Evolutionary conservation across 2,113 vertebrate species (phyloP), one percentile per base, ranked within the genome.

Genomic region (Oenanthe melanoleuca): DNA sequence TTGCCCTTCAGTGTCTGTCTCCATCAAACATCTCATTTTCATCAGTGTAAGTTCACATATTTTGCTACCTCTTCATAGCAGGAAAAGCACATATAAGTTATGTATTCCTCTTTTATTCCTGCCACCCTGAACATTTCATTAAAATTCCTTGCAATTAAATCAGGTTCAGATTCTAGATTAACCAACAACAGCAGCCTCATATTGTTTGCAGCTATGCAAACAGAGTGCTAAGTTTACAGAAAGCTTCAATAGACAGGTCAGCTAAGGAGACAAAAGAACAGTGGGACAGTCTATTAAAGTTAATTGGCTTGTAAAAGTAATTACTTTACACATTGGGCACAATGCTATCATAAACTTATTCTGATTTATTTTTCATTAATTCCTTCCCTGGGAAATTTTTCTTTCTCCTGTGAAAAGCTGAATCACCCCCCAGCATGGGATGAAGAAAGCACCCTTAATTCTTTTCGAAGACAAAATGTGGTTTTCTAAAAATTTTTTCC

Each of bases 241-340:
- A 80, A 92, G 42, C 74, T 80, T 97, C 75, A 83, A 61, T 7
- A 92, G 71, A 60, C 63, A 93, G 85, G 82, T 90, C 93, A 95
- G 63, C n/a, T 88, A 94, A 86, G 63, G 82, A 88, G 82, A 80
- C 37, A 86, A 72, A 23, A 55, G 42, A 96, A 88, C 83, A 61
- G 37, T 38, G 42, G 85, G 61, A 92, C 74, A 90, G 59, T 80
- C 63, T 40, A 92, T 95, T 95, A 88, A 95, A 88, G 61, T 89
- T 93, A 96, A 94, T 89, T 92, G 91, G 50, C 88, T 93, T 86
- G 74, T 94, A 92, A 83, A 80, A 72, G 52, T 93, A 96, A 96
- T 92, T 95, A 88, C 45, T 92, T 86, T 92, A 95, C 71, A 88
- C 73, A 83, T 61, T 72, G 70, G 20, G 53, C 83, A 82, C 83